Percentiles rank a stretch among this genome's conserved stretches.
These are phyloP conservation scores for Hyperopisus bebe DNA, from an alignment of 2,113 vertebrate genomes.

Conservation along the genomic window DNA sequence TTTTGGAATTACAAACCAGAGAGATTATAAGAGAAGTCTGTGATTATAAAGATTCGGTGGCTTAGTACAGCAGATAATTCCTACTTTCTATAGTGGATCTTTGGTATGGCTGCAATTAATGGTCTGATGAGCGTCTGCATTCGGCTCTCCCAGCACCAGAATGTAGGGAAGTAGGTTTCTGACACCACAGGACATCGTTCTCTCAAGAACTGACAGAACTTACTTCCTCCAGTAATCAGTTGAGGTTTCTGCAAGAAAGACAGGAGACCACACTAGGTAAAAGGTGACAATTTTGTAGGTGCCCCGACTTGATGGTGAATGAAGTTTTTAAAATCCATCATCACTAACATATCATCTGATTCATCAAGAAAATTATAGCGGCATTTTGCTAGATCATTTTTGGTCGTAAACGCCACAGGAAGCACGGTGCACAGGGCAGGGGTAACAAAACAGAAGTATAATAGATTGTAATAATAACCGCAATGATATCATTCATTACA, in stretches of 20 bases:
- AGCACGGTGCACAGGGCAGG: background rate
- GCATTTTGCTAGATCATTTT: background rate
- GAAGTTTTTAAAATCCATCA: background rate
- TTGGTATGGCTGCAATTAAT: conserved; percentile 85
- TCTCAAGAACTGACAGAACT: conserved; percentile 81
- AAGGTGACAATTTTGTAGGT: background rate
- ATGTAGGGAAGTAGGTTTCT: conserved; percentile 93
- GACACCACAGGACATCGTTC: conserved; percentile 88
- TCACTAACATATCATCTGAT: background rate
- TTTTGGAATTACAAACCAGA: background rate
- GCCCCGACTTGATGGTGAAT: background rate
- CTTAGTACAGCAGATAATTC: conserved; percentile 29
- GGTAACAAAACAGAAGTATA: background rate
- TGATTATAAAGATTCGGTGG: background rate
- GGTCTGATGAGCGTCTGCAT: conserved; percentile 89
- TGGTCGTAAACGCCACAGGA: background rate
- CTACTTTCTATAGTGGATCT: conserved; percentile 89
- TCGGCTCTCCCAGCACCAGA: conserved; percentile 97
- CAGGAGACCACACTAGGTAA: background rate
- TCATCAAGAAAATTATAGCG: background rate
- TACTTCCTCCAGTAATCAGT: conserved; percentile 79
- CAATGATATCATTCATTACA: background rate
- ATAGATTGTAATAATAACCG: background rate
- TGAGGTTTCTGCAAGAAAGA: conserved; percentile 80
- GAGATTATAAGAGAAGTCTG: background rate